Evolutionary conservation across 2,888 invertebrate species (phyloP), one percentile per base, ranked within the genome.

Genomic region (Pristionchus fissidentatus): DNA sequence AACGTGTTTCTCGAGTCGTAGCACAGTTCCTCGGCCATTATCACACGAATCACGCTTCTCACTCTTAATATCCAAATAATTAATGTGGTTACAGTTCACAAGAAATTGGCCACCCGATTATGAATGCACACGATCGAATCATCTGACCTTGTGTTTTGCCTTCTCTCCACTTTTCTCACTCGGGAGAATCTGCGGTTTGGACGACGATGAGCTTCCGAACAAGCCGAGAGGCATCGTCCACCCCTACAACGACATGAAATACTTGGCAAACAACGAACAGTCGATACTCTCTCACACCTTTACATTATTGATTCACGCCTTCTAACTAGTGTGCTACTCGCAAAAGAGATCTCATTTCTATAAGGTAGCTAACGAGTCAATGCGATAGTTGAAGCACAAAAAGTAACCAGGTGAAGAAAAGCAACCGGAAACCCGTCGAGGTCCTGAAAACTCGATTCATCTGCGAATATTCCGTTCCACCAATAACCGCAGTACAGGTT

Each of bases 1-100:
- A 29, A 86, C 84, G 26, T 89, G 89, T 62, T 91, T 90, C 43
- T 87, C 85, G 13, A 90, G 79, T 83, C 90, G 90, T 26, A 90
- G 70, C 4, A 86, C 83, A 19, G 85, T 83, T 2, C 91, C 91
- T 85, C 91, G 89, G 43, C 88, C 86, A 75, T 91, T 89, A 75
- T 88, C 89, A 60, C 83, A 84, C 49, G 87, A 80, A 32, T 85
- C 87, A 29, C 87, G 86, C 60, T 85, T 86, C 43, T 87, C 87
- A 32, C 85, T 84, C 73, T 81, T 22, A 35, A 70, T 19, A 38
- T 22, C 13, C 52, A 19, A 52, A 52, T 52, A 19, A 19, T 52
- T 52, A 19, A 52, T 15, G 13, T 13, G 52, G 13, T 15, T 13
- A 52, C 52, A 52, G 13, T 52, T 52, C 52, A 52, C 13, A 19